Base-by-base conservation (phyloP, 2,888 invertebrate species). In the Drosophila pegasa region DNA sequence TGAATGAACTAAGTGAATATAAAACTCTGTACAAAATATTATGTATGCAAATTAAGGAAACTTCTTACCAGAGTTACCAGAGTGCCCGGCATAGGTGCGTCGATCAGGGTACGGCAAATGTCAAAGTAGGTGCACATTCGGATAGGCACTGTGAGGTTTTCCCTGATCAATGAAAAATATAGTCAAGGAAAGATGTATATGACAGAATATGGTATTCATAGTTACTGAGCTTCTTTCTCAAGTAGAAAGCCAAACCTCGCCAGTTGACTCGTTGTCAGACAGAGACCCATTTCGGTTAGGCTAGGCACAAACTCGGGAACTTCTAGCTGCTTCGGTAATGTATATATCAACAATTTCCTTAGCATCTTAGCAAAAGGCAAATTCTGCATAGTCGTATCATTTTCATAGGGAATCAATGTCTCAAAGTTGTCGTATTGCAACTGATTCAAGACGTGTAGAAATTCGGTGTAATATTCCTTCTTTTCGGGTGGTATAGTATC, bases 201-300 rank as follows among this genome's bases (percentile, higher is more conserved):
- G 2, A 3, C 1, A 2, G 14, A 9, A 9, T 9, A 37, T 14
- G 1, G 0, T n/a, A 20, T 33, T n/a, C 22, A 45, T 29, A 18
- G 12, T 48, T 48, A 57, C 18, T 27, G 6, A 6, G 10, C 3
- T 9, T 45, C 25, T 18, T 9, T 27, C 16, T 45, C 16, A 9
- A 47, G 20, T 0, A 5, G 1, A 45, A 27, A 29, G 10, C 87
- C 89, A 56, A 87, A 91, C 12, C 77, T 74, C 0, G 78, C 60
- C 3, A 89, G 47, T 20, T 75, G 88, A 7, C 89, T 87, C 6
- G 82, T 86, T 2, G 91, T 89, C 31, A 83, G 82, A 54, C 92
- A 92, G 29, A 92, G 57, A 7, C 92, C 92, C 50, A 81, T 77
- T 72, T 92, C 92, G 0, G 91, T 92, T 3, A 92, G 87, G 6